These are phyloP conservation scores for Dipus sagitta DNA, from an alignment of 2,797 vertebrate genomes.

Conservation along the genomic window DNA sequence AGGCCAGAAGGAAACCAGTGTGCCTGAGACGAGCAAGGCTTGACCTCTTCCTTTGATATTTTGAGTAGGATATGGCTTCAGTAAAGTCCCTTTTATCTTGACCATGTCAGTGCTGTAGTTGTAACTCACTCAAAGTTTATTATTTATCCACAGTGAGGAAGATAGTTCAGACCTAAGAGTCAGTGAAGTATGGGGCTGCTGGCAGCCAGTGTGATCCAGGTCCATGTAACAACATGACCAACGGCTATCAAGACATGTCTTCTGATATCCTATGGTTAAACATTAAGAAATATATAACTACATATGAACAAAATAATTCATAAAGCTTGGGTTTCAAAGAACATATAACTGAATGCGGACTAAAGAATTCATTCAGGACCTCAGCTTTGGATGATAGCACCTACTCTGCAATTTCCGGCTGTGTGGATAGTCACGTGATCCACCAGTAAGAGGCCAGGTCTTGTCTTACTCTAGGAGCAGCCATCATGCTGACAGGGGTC, in stretches of 20 bases:
- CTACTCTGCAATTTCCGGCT: neutral
- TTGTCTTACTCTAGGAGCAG: neutral
- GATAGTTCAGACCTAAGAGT: no score
- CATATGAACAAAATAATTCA: neutral
- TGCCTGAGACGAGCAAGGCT: neutral
- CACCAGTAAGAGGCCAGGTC: neutral
- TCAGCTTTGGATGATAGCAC: neutral
- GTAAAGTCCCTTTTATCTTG: neutral
- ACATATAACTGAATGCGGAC: neutral
- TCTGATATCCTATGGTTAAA: neutral
- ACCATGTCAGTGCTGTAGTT: neutral
- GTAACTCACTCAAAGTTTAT: neutral
- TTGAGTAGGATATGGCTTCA: neutral
- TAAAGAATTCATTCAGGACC: neutral
- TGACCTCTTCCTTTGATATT: neutral
- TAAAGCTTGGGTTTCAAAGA: neutral
- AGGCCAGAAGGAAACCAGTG: neutral
- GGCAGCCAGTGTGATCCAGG: neutral
- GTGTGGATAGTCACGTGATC: neutral
- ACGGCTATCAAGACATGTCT: neutral
- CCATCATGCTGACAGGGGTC: fast-evolving
- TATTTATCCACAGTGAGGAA: neutral
- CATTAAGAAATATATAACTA: neutral
- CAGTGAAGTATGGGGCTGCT: neutral
- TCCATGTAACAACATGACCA: neutral